Evolutionary conservation across 2,888 invertebrate species (phyloP).

Genomic region (Drosophila bunnanda): DNA sequence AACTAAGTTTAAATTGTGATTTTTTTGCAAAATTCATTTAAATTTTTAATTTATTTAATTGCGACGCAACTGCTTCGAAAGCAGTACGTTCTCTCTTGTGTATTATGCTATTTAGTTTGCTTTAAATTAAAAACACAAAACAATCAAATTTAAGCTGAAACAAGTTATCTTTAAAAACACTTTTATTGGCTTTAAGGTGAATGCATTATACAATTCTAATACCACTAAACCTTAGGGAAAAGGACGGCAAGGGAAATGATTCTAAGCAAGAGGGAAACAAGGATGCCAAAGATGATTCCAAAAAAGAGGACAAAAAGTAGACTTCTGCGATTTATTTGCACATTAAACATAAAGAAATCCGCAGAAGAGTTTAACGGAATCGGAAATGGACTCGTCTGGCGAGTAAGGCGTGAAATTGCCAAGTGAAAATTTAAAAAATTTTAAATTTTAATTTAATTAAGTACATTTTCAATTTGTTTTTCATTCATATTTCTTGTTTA

Average conservation of each 20-base stretch:
- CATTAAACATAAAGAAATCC: too few species aligned
- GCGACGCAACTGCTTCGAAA: conserved; percentile 55
- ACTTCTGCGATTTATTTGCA: too few species aligned
- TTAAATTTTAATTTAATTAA: background rate
- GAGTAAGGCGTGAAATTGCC: conserved; percentile 4
- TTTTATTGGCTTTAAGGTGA: background rate
- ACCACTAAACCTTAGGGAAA: conserved; percentile 7
- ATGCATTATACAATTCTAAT: background rate
- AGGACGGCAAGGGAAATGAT: conserved; percentile 1
- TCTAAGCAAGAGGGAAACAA: background rate
- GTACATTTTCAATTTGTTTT: conserved; percentile 3
- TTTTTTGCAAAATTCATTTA: conserved; percentile 62
- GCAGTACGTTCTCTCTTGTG: conserved; percentile 50
- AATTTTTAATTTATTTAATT: conserved; percentile 64
- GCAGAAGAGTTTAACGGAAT: background rate
- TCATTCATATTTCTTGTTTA: conserved; percentile 30
- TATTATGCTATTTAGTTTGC: conserved; percentile 66
- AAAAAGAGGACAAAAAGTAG: conserved; percentile 7
- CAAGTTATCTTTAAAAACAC: background rate
- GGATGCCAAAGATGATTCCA: background rate
- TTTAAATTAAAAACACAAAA: conserved; percentile 62
- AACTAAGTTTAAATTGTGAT: conserved; percentile 49
- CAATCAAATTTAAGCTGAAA: conserved; percentile 27
- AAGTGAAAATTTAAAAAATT: conserved; percentile 9
- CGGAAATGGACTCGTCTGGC: background rate